Evolutionary conservation across 2,113 vertebrate species (phyloP).

Genomic region (Condylura cristata): DNA sequence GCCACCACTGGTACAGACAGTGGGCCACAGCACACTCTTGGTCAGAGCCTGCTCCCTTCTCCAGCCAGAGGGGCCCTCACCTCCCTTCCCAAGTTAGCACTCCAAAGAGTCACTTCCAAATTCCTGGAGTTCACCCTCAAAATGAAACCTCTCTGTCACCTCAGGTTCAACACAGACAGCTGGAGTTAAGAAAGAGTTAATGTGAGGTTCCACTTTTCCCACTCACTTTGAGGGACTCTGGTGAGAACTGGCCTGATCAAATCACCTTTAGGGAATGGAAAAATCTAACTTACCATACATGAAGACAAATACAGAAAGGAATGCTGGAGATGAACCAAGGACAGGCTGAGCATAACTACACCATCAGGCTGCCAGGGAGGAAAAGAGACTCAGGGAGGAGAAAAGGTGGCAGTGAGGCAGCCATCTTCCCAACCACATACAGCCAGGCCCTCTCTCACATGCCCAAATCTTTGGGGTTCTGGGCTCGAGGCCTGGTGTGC

Average conservation of each 20-base stretch:
- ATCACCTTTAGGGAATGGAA: conserved; percentile 65
- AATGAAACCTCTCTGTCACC: not conserved
- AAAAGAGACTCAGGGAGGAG: not conserved
- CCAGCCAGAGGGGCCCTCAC: not conserved
- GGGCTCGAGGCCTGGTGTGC: conserved; percentile 48
- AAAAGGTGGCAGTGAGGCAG: not conserved
- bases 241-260: conserved; percentile 53
- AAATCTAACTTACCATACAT: conserved; percentile 52
- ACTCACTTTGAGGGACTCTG: conserved; percentile 6
- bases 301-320: conserved; percentile 46
- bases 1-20: not conserved
- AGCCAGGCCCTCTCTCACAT: not conserved
- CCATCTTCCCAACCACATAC: not conserved
- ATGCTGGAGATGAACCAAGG: conserved; percentile 48
- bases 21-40: too few relatives aligned
- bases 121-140: not conserved
- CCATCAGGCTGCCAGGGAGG: not conserved
- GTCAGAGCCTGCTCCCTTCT: not conserved
- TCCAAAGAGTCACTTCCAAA: not conserved
- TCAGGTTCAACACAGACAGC: not conserved
- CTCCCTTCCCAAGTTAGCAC: not conserved
- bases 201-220: conserved; percentile 44
- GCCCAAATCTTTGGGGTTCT: not conserved
- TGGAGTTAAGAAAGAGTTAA: conserved; percentile 63
- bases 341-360: not conserved